phyloP scores from a whole-genome alignment of 2,113 vertebrate genomes.

The Gnathonemus longibarbis region DNA sequence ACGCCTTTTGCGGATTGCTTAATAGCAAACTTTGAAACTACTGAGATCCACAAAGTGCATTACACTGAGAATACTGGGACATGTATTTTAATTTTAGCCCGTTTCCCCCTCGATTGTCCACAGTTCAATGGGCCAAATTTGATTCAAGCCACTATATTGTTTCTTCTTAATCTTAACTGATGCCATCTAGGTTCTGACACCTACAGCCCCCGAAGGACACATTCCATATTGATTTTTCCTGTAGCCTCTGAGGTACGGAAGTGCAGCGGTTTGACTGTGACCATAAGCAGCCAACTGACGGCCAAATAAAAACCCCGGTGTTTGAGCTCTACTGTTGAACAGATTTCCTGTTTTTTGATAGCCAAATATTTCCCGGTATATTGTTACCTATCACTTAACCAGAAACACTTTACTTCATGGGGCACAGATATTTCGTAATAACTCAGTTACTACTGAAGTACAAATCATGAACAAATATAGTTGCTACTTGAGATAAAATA shows the following conservation, averaged over 20 bases:
- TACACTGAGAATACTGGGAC: background rate
- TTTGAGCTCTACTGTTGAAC: background rate
- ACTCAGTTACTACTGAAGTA: no score
- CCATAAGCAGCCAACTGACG: background rate
- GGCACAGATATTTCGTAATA: no score
- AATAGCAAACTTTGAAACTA: background rate
- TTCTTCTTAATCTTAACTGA: background rate
- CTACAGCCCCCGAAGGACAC: background rate
- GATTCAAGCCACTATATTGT: background rate
- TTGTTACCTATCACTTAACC: background rate
- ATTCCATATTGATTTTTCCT: background rate
- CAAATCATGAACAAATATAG: no score
- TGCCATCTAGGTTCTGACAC: no score
- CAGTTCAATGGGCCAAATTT: background rate
- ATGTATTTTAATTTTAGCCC: background rate
- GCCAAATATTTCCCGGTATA: background rate
- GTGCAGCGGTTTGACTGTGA: background rate
- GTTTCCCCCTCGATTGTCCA: background rate
- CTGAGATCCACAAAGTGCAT: background rate
- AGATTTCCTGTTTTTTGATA: background rate
- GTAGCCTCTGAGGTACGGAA: background rate
- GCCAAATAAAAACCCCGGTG: no score
- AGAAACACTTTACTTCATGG: no score
- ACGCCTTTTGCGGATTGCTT: background rate
- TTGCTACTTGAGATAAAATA: no score